These are phyloP conservation scores for Bucco capensis DNA, from an alignment of 2,113 vertebrate genomes.

Conservation along the genomic window DNA sequence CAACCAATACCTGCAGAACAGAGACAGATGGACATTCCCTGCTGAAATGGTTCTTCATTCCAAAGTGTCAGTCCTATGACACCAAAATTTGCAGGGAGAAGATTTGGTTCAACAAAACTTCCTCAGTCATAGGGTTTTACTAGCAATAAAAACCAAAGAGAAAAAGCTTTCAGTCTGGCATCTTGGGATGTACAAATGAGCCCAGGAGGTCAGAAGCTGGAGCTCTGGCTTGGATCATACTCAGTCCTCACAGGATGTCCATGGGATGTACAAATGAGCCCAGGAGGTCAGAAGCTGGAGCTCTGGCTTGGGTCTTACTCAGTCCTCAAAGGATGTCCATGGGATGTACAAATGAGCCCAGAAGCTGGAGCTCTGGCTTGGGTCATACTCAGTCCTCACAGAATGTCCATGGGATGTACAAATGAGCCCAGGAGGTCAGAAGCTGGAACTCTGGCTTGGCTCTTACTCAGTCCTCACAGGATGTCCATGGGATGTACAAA, in stretches of 20 bases:
- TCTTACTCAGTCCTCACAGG: background rate
- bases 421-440: background rate
- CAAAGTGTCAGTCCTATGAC: background rate
- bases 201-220: background rate
- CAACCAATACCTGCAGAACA: background rate
- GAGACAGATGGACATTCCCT: background rate
- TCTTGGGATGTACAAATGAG: background rate
- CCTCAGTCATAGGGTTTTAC: accelerated
- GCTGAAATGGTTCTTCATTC: background rate
- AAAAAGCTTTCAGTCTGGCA: background rate
- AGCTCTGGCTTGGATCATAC: background rate
- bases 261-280: background rate
- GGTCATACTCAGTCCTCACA: background rate
- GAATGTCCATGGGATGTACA: background rate
- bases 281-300: background rate
- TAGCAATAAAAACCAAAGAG: background rate
- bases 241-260: background rate
- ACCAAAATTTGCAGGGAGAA: background rate
- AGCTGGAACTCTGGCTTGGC: background rate
- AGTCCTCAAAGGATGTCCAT: too few relatives aligned
- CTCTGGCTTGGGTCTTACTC: background rate
- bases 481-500: background rate
- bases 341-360: background rate
- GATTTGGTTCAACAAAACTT: background rate
- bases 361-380: background rate